Base-by-base conservation (phyloP, 2,888 invertebrate species). In the Hedychridium roseum region DNA sequence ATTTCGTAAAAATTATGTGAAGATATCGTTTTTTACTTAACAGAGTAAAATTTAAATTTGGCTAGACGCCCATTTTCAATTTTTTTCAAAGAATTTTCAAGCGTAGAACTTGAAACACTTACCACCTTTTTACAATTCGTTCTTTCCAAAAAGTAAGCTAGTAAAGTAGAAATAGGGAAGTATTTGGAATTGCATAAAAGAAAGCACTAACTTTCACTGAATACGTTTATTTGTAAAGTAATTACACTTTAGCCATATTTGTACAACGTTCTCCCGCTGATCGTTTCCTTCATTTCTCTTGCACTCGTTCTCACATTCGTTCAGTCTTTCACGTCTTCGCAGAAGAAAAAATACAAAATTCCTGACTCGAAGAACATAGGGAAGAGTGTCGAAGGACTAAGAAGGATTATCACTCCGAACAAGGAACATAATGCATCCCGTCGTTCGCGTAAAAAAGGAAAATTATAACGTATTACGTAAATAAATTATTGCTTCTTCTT, bases 151-250 rank as follows among this genome's bases (percentile, higher is more conserved):
- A n/a, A n/a, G n/a, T n/a, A n/a, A n/a, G n/a, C n/a, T n/a, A n/a
- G n/a, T n/a, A n/a, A n/a, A n/a, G n/a, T n/a, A n/a, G n/a, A n/a
- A n/a, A n/a, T n/a, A n/a, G n/a, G n/a, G n/a, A n/a, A n/a, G n/a
- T n/a, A n/a, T n/a, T n/a, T n/a, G n/a, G n/a, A n/a, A n/a, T n/a
- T n/a, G n/a, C n/a, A n/a, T n/a, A n/a, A n/a, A n/a, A n/a, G n/a
- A n/a, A n/a, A n/a, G n/a, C n/a, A n/a, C n/a, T n/a, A n/a, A 63
- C 58, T 60, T 65, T 57, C 40, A 58, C 37, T 40, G 54, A 64
- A 58, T 58, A 48, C 43, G 39, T 53, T 58, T 60, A 40, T 55
- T 60, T 54, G 50, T 64, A 64, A 66, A 68, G 63, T 68, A 64
- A 46, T 68, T 66, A 66, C 62, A 68, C 41, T 52, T 58, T 57